phyloP scores from a whole-genome alignment of 2,888 invertebrate species.

The Byasa hedistus region DNA sequence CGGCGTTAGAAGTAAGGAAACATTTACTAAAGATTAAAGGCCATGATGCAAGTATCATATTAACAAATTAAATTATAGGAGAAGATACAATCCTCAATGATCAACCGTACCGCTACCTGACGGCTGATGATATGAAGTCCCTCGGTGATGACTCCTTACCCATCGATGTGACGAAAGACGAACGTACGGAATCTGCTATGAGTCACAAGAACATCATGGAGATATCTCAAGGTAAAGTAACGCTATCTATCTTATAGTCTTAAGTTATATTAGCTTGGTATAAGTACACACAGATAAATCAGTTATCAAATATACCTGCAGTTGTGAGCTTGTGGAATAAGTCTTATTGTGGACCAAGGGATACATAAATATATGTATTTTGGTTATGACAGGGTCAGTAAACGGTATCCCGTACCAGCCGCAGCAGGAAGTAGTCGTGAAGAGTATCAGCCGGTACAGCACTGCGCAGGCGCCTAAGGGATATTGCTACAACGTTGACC shows the following conservation, averaged over 20 bases:
- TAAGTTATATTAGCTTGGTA: too few relatives aligned
- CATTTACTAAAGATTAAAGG: too few relatives aligned
- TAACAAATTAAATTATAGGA: background rate
- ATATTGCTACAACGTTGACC: constrained; percentile 77
- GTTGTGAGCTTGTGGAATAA: too few relatives aligned
- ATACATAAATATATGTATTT: background rate
- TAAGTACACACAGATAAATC: too few relatives aligned
- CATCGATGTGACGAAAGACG: constrained; percentile 95
- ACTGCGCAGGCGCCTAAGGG: constrained; percentile 71
- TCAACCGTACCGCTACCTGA: constrained; percentile 94
- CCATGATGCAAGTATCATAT: background rate
- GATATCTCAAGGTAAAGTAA: constrained; percentile 62
- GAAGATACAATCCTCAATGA: constrained; percentile 85
- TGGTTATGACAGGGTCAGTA: constrained; percentile 53
- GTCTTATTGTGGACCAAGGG: too few relatives aligned
- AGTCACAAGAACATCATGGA: constrained; percentile 78
- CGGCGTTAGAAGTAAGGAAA: too few relatives aligned
- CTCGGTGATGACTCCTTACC: constrained; percentile 95
- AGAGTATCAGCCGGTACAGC: constrained; percentile 75
- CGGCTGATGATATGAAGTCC: constrained; percentile 97
- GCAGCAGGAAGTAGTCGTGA: constrained; percentile 72
- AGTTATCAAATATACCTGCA: too few relatives aligned
- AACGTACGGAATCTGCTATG: constrained; percentile 86
- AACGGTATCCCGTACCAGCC: constrained; percentile 73
- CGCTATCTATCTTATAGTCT: background rate